These are phyloP conservation scores for Doryteuthis pealeii DNA, from an alignment of 1,140 invertebrate species.

Conservation along the genomic window DNA sequence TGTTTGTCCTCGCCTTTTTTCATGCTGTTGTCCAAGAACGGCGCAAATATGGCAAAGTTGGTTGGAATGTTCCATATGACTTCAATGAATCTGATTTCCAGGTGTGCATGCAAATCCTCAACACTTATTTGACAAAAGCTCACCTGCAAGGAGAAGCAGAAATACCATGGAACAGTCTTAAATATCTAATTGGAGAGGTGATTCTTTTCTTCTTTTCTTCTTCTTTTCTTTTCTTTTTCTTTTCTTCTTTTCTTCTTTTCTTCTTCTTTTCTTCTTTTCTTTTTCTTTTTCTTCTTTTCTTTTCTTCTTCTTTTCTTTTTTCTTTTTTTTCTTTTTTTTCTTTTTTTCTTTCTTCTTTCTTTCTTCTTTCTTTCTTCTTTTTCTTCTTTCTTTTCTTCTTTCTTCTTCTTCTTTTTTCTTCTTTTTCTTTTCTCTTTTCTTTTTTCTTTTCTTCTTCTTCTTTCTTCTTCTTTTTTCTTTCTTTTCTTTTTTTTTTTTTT, in stretches of 20 bases:
- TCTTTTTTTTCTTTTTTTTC: no score
- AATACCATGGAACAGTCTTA: constrained; percentile 85
- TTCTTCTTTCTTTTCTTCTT: no score
- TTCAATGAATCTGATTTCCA: constrained; percentile 91
- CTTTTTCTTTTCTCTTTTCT: no score
- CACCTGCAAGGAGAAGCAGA: constrained; percentile 64
- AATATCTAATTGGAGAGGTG: constrained; percentile 88
- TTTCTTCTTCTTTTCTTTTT: not conserved
- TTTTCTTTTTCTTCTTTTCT: constrained; percentile 6
- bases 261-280: not conserved
- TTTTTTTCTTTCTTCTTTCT: no score
- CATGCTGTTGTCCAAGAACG: constrained; percentile 87
- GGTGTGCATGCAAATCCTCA: constrained; percentile 79
- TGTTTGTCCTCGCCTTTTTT: constrained; percentile 87
- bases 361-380: no score
- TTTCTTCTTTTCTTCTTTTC: not conserved
- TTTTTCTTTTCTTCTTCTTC: no score
- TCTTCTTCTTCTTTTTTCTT: no score
- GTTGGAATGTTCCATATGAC: constrained; percentile 91
- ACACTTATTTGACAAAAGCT: constrained; percentile 78
- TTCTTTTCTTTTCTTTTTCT: not conserved
- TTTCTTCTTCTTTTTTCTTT: no score
- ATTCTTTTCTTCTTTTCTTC: constrained; percentile 23
- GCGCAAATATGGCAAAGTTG: constrained; percentile 88
- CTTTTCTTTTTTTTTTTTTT: no score